Evolutionary conservation across 2,113 vertebrate species (phyloP), one percentile per base, ranked within the genome.

Genomic region (Amphiprion ocellaris): DNA sequence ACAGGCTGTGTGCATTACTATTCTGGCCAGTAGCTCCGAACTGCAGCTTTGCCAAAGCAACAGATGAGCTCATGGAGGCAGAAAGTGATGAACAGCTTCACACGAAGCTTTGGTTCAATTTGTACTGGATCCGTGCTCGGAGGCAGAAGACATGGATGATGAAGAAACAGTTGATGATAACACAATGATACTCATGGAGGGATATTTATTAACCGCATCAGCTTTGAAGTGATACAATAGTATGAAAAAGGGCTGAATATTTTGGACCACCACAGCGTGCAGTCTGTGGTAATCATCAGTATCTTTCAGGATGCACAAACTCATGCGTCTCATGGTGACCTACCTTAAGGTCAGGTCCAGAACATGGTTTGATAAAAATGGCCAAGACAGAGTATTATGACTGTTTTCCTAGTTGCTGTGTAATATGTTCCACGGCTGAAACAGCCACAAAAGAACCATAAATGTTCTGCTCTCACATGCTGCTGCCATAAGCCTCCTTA

Each of bases 151-250:
- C 67, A 76, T 1, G 23, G 62, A 68, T 41, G 24, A 16, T 1
- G 28, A n/a, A 72, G 33, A 65, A 76, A 49, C 1, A 4, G 17
- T 7, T 0, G 41, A 52, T 26, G 49, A 39, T 2, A 53, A 67
- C 26, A 59, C 15, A 3, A 52, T 14, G n/a, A 74, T 14, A 10
- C 49, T 60, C 24, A 24, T 16, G 37, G 12, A 33, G 17, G 1
- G 17, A 37, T 41, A 9, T 72, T 59, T 30, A 68, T 66, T 23
- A 59, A 55, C 54, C 39, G 2, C 58, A 53, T 69, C 55, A 26
- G 72, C 44, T 19, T 69, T 28, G 24, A 74, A 55, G 33, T 41
- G 12, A 52, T 28, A 15, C 19, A 19, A n/a, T 50, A 19, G 7
- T 19, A n/a, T 50, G 4, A 10, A 19, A 6, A 72, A 44, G 41